Conservation (phyloP, 2,113 vertebrate genomes). For the Andinoacara biseriatus region DNA sequence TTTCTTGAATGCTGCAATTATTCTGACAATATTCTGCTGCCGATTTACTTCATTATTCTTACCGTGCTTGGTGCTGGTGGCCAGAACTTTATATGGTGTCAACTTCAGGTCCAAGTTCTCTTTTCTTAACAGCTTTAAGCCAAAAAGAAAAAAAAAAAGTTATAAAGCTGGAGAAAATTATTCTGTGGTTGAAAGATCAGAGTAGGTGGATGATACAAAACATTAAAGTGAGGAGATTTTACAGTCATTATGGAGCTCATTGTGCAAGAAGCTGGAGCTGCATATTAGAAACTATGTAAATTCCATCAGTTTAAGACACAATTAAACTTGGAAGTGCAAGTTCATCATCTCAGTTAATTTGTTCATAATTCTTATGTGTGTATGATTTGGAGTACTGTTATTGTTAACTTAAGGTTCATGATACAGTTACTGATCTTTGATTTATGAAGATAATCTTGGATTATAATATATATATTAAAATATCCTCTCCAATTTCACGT, state of each 20-base stretch:
- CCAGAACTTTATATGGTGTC: slow-evolving; percentile 97
- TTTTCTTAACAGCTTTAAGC: slow-evolving; percentile 89
- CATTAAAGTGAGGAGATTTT: too few relatives aligned
- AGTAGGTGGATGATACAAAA: too few relatives aligned
- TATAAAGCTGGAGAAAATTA: background rate
- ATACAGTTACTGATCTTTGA: background rate
- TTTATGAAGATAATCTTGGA: background rate
- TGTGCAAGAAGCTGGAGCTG: too few relatives aligned
- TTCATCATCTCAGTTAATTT: background rate
- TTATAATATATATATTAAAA: rapidly evolving
- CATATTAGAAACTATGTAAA: too few relatives aligned
- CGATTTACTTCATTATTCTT: slow-evolving; percentile 42
- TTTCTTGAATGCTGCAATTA: too few relatives aligned
- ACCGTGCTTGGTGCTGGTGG: slow-evolving; percentile 99
- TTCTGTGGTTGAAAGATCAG: background rate
- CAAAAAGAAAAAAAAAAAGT: background rate
- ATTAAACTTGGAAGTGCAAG: too few relatives aligned
- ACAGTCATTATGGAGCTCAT: too few relatives aligned
- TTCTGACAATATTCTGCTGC: background rate
- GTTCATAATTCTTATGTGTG: background rate
- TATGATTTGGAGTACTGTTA: too few relatives aligned
- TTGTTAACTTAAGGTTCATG: background rate
- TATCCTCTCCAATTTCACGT: rapidly evolving
- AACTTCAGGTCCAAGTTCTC: slow-evolving; percentile 98
- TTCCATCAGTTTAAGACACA: too few relatives aligned